Conservation (phyloP, 2,888 invertebrate genomes). For the Brachylomia viminalis region DNA sequence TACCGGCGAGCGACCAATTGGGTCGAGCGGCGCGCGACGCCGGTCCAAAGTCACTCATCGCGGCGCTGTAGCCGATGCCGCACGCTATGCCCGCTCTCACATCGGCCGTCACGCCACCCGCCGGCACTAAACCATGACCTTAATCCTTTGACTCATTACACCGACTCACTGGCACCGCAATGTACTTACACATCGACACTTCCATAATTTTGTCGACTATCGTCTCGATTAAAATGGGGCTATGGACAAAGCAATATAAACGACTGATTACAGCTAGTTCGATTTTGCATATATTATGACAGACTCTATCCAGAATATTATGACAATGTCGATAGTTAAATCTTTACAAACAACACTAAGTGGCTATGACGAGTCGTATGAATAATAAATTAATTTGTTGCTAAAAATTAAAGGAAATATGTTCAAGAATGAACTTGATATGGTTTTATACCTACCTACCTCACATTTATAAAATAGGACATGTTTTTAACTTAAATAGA, state of each 20-base stretch:
- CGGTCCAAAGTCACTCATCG: slow-evolving; percentile 83
- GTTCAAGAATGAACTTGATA: neutral
- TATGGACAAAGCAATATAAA: slow-evolving; percentile 3
- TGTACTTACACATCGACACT: slow-evolving; percentile 52
- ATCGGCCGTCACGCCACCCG: slow-evolving; percentile 55
- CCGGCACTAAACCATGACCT: slow-evolving; percentile 74
- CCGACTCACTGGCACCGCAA: slow-evolving; percentile 62
- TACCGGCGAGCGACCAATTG: slow-evolving; percentile 87
- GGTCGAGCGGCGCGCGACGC: slow-evolving; percentile 90
- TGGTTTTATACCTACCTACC: neutral
- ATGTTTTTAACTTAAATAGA: neutral
- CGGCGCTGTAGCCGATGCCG: slow-evolving; percentile 72
- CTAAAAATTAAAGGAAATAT: neutral
- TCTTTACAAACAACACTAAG: neutral
- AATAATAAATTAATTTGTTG: neutral
- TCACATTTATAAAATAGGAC: neutral
- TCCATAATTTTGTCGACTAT: slow-evolving; percentile 13
- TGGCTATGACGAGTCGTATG: neutral
- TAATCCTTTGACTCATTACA: slow-evolving; percentile 75
- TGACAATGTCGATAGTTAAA: neutral
- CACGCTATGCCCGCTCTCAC: slow-evolving; percentile 74
- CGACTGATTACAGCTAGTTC: neutral
- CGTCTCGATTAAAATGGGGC: slow-evolving; percentile 3
- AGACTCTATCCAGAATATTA: slow-evolving; percentile 5
- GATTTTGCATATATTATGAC: slow-evolving; percentile 1